Evolutionary conservation across 2,797 vertebrate species (phyloP).

Genomic region (Heterohyrax brucei): DNA sequence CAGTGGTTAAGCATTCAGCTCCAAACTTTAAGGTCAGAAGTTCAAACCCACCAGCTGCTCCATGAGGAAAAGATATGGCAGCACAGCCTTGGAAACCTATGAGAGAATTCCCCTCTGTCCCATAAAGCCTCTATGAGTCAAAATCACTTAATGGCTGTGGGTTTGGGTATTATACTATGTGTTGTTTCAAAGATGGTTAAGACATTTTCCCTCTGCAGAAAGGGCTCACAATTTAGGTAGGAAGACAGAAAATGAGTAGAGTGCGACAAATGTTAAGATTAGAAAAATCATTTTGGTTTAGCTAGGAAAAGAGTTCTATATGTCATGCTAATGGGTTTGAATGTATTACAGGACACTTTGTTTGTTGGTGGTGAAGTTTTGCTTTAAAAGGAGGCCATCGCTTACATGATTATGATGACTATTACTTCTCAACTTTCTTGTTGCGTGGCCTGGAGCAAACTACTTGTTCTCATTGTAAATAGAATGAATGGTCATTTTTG

Average conservation of each 20-base stretch:
- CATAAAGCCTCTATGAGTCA: no score
- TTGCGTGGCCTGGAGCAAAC: not conserved
- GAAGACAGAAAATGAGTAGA: not conserved
- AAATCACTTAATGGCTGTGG: no score
- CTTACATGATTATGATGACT: not conserved
- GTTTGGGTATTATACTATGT: not conserved
- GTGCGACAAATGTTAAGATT: not conserved
- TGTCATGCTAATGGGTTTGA: not conserved
- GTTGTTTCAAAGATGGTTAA: constrained; percentile 32
- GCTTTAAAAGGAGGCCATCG: not conserved
- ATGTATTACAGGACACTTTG: not conserved
- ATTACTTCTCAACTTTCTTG: not conserved
- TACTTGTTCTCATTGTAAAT: not conserved
- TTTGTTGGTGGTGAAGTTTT: not conserved
- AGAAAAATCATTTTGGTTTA: constrained; percentile 39
- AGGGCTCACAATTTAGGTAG: not conserved
- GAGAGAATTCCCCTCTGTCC: no score
- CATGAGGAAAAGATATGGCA: no score
- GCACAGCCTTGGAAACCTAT: no score
- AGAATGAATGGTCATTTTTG: not conserved
- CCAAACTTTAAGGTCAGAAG: no score
- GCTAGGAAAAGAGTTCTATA: not conserved
- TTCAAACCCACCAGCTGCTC: no score
- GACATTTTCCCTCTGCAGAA: not conserved
- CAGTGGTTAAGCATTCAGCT: no score